These are phyloP conservation scores for Microcebus tavaratra DNA, from an alignment of 2,113 vertebrate species.

Conservation along the genomic window DNA sequence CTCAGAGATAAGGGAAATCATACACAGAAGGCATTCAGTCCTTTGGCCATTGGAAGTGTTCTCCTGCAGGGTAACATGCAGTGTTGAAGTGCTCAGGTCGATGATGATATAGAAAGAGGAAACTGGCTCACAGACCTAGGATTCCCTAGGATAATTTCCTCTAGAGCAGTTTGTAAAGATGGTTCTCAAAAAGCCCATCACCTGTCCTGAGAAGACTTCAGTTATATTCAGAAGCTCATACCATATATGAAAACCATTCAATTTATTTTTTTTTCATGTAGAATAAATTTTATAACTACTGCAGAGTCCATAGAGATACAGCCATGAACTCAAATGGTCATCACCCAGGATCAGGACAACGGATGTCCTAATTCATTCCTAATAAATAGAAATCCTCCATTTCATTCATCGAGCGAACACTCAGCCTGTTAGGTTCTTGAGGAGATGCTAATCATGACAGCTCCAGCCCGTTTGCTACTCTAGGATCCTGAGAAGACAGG, in stretches of 20 bases:
- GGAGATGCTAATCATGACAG: rapidly evolving
- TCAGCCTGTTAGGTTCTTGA: neutral
- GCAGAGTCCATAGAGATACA: neutral
- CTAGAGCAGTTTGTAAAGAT: neutral
- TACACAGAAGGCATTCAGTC: neutral
- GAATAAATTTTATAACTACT: neutral
- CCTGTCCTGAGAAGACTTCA: neutral
- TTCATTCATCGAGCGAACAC: neutral
- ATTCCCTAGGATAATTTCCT: neutral
- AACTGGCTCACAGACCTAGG: neutral
- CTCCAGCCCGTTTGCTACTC: neutral
- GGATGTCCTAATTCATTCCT: too few relatives aligned
- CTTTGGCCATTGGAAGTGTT: conserved; percentile 12
- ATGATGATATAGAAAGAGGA: neutral
- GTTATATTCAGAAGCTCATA: neutral
- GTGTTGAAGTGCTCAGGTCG: too few relatives aligned
- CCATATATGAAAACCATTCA: neutral
- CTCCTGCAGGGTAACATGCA: neutral
- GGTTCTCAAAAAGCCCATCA: neutral
- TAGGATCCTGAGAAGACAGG: neutral
- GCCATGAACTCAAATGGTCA: neutral
- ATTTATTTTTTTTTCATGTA: neutral
- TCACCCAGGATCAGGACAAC: neutral
- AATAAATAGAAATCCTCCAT: neutral
- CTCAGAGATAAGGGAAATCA: neutral